Conservation (phyloP, 2,797 vertebrate species). For the Paguma larvata region DNA sequence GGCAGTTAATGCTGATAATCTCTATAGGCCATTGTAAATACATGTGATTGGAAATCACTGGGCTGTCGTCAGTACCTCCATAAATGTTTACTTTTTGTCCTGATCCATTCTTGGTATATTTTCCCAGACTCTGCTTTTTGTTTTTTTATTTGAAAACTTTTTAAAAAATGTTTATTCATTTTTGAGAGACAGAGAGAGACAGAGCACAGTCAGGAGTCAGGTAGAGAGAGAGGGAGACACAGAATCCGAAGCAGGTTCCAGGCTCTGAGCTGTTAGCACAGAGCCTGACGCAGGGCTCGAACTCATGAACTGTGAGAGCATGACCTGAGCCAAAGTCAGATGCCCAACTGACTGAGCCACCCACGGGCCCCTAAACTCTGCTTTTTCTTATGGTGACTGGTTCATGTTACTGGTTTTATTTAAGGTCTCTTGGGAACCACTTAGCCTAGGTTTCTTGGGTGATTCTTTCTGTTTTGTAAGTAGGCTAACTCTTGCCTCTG, state of each 20-base stretch:
- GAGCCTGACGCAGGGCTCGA: no score
- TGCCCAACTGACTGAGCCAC: no score
- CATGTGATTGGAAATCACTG: not conserved
- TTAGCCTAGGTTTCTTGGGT: not conserved
- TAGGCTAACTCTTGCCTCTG: not conserved
- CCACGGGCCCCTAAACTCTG: not conserved
- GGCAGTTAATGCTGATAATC: not conserved
- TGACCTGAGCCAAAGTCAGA: no score
- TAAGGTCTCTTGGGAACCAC: not conserved
- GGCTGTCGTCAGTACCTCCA: not conserved
- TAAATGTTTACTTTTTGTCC: not conserved
- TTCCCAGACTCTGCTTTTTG: not conserved
- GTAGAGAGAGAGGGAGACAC: no score
- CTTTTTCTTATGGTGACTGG: not conserved
- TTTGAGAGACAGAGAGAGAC: no score
- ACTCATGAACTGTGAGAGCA: no score
- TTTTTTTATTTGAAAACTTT: not conserved
- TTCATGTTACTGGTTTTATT: not conserved
- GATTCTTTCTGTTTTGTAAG: not conserved
- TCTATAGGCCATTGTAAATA: not conserved
- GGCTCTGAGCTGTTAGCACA: no score
- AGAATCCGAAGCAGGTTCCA: no score
- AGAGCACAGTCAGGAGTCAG: no score
- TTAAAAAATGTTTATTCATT: no score
- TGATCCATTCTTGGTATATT: not conserved